Evolutionary conservation across 1,140 invertebrate genomes (phyloP), one percentile per base, ranked within the genome.

Genomic region (Phortica variegata): DNA sequence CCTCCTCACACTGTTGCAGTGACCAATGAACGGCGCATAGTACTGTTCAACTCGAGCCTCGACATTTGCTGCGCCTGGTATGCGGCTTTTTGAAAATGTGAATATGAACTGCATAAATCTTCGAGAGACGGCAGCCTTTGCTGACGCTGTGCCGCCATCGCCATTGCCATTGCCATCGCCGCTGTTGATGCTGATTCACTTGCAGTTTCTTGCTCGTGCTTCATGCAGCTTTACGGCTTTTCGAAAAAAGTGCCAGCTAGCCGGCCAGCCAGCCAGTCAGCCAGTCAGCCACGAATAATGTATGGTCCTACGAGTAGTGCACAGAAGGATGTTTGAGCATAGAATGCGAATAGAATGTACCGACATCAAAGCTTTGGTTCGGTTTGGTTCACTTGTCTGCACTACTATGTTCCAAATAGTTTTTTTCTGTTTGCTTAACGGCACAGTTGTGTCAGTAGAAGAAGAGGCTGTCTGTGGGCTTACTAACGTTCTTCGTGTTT

Each of bases 91-190:
- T 63, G 60, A 68, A 72, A 72, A 71, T 72, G 66, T 72, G 68
- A 72, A 72, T 72, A 72, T 72, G 68, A 72, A 72, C 68, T 72
- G 66, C 68, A 72, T 72, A 71, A 71, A 72, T 72, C 68, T 68
- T 68, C 44, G 52, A 70, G 60, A 65, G 56, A 52, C 58, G 54
- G 55, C 60, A 58, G 65, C 63, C 65, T 68, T 68, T 69, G 65
- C 65, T 18, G 42, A 43, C 51, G 32, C 23, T 29, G 32, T 34
- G 8, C 21, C 15, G 26, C n/a, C 32, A 40, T 42, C 40, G 23
- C 8, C 38, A 18, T 19, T 19, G 15, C 26, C 26, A 29, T n/a
- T n/a, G 10, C 23, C 23, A 26, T 10, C 23, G 23, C 5, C 23
- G 10, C 32, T 8, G 13, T 8, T 15, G 32, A 7, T 29, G 6